phyloP scores from a whole-genome alignment of 2,797 vertebrate genomes.

The Lutjanus campechanus region DNA sequence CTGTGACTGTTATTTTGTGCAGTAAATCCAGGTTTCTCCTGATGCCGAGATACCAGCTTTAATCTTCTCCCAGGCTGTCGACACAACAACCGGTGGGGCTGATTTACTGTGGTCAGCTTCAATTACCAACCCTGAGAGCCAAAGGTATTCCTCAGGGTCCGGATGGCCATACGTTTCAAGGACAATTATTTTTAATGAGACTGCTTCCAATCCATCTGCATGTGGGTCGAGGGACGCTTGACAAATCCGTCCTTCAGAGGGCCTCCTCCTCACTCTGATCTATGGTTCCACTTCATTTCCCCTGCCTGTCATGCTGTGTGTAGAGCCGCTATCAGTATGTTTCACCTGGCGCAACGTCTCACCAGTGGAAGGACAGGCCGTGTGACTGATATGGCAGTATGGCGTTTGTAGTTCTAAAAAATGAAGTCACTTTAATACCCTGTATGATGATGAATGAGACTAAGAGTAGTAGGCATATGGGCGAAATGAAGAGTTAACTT shows the following conservation, averaged over 20 bases:
- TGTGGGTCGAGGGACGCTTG: constrained; percentile 74
- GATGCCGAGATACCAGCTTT: constrained; percentile 69
- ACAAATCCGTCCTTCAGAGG: constrained; percentile 79
- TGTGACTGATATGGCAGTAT: constrained; percentile 53
- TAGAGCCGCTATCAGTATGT: constrained; percentile 65
- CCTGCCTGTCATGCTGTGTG: constrained; percentile 67
- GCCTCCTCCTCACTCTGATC: constrained; percentile 72
- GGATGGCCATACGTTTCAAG: constrained; percentile 78
- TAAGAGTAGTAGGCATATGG: neutral
- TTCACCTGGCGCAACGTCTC: constrained; percentile 57
- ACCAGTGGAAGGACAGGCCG: constrained; percentile 18
- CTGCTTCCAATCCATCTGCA: constrained; percentile 79
- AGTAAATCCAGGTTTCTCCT: constrained; percentile 77
- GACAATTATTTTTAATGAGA: constrained; percentile 85
- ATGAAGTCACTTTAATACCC: constrained; percentile 18
- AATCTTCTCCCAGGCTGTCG: constrained; percentile 73
- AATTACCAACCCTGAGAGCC: constrained; percentile 73
- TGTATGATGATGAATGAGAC: constrained; percentile 32
- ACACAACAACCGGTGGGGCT: constrained; percentile 61
- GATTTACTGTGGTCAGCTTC: constrained; percentile 83
- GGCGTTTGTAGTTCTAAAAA: constrained; percentile 60
- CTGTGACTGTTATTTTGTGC: constrained; percentile 67
- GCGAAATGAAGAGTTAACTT: neutral
- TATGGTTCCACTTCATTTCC: constrained; percentile 75
- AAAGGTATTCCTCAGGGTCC: constrained; percentile 75